Percentiles rank a stretch among this genome's conserved stretches.
phyloP scores from a whole-genome alignment of 1,140 invertebrate species.

The Scaptomyza graminum region DNA sequence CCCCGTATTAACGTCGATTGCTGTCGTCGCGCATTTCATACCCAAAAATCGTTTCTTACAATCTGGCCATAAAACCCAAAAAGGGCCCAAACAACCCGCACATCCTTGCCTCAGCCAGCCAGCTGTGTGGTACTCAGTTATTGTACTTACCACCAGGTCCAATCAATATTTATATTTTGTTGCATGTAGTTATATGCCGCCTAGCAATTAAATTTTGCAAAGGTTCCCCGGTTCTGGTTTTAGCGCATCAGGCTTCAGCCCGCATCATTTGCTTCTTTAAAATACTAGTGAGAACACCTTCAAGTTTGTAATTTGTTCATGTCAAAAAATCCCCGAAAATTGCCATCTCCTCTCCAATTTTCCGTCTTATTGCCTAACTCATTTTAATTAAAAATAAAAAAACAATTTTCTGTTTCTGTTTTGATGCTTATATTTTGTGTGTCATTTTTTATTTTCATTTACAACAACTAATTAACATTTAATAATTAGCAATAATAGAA shows the following conservation, averaged over 20 bases:
- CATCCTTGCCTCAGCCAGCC: conserved; percentile 30
- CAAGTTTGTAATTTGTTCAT: too few relatives aligned
- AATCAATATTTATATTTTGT: conserved; percentile 31
- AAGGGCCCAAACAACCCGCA: conserved; percentile 37
- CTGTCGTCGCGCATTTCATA: not conserved
- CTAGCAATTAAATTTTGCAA: conserved; percentile 1
- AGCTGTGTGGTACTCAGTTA: not conserved
- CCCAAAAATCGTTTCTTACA: not conserved
- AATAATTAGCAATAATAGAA: conserved; percentile 31
- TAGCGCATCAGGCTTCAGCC: not conserved
- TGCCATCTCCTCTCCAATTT: too few relatives aligned
- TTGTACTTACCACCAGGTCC: too few relatives aligned
- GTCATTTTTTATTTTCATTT: conserved; percentile 39
- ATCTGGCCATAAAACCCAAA: conserved; percentile 19
- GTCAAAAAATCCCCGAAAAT: too few relatives aligned
- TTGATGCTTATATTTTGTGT: too few relatives aligned
- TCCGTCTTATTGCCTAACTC: too few relatives aligned
- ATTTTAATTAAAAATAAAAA: too few relatives aligned
- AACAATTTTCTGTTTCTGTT: too few relatives aligned
- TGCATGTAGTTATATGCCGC: not conserved
- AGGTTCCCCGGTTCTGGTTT: not conserved
- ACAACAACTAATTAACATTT: conserved; percentile 58
- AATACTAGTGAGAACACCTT: too few relatives aligned
- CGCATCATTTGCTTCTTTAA: conserved; percentile 11
- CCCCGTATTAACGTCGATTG: conserved; percentile 39